Evolutionary conservation across 2,888 invertebrate species (phyloP).

Genomic region (Ectemnius cavifrons): DNA sequence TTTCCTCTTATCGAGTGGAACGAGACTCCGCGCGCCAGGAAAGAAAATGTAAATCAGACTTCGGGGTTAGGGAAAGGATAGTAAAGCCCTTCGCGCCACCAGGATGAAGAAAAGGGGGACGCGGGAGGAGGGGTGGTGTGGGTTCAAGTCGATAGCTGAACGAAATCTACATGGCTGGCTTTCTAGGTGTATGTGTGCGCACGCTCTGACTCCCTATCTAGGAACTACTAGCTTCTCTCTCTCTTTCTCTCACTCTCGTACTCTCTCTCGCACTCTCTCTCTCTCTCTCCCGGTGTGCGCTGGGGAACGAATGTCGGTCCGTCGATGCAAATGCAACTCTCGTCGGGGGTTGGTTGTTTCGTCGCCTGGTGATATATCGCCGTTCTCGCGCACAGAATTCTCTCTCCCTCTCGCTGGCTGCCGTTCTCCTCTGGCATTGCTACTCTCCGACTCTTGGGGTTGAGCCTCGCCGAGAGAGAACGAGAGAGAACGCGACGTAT

Average conservation of each 20-base stretch:
- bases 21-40: constrained; percentile 59
- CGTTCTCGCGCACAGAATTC: constrained; percentile 59
- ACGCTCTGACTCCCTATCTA: background rate
- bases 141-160: constrained; percentile 65
- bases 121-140: constrained; percentile 27
- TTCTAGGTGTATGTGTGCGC: constrained; percentile 23
- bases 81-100: constrained; percentile 54
- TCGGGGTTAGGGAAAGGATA: constrained; percentile 58
- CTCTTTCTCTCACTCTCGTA: constrained; percentile 25
- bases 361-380: constrained; percentile 73
- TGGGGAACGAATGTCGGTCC: constrained; percentile 58
- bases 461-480: background rate
- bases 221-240: constrained; percentile 6
- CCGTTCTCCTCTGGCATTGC: constrained; percentile 34
- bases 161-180: background rate
- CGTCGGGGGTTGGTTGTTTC: constrained; percentile 74
- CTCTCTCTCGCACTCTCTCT: constrained; percentile 10
- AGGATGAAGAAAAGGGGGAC: background rate
- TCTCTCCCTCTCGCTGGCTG: constrained; percentile 37
- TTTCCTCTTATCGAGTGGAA: constrained; percentile 70
- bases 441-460: background rate
- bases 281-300: constrained; percentile 17
- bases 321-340: constrained; percentile 76
- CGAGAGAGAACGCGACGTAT: constrained; percentile 54
- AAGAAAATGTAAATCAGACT: constrained; percentile 72